Percentiles rank a stretch among this genome's conserved stretches.
Evolutionary conservation across 2,797 vertebrate species (phyloP).

Genomic region (Epinephelus awoara): DNA sequence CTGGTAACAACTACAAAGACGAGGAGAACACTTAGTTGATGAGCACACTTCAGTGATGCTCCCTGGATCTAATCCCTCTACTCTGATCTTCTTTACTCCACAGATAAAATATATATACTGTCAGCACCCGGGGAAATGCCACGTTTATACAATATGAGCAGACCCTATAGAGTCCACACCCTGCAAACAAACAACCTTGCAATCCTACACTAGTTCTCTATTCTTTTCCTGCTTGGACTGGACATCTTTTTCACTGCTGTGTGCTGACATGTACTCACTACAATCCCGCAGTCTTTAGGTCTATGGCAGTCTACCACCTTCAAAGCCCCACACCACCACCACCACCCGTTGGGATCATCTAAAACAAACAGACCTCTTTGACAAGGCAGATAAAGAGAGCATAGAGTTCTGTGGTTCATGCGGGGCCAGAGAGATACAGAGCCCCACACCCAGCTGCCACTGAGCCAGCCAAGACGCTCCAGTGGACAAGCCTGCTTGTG

Average conservation of each 20-base stretch:
- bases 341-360: constrained; percentile 51
- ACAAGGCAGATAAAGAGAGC: constrained; percentile 59
- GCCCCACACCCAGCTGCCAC: constrained; percentile 2
- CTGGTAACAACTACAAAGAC: constrained; percentile 14
- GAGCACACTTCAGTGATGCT: constrained; percentile 13
- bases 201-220: constrained; percentile 10
- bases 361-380: constrained; percentile 62
- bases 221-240: constrained; percentile 14
- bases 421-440: constrained; percentile 39
- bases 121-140: constrained; percentile 34
- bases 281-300: constrained; percentile 40
- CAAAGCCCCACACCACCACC: constrained; percentile 34
- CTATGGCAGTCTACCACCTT: constrained; percentile 47
- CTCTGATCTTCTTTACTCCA: constrained; percentile 30
- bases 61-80: constrained; percentile 14
- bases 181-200: constrained; percentile 5
- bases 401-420: constrained; percentile 22
- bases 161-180: constrained; percentile 3
- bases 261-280: constrained; percentile 43
- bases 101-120: constrained; percentile 28
- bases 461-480: constrained; percentile 30
- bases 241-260: constrained; percentile 51
- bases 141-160: constrained; percentile 20
- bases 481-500: constrained; percentile 51
- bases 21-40: constrained; percentile 12